phyloP scores from a whole-genome alignment of 2,113 vertebrate species.

The Morone saxatilis region DNA sequence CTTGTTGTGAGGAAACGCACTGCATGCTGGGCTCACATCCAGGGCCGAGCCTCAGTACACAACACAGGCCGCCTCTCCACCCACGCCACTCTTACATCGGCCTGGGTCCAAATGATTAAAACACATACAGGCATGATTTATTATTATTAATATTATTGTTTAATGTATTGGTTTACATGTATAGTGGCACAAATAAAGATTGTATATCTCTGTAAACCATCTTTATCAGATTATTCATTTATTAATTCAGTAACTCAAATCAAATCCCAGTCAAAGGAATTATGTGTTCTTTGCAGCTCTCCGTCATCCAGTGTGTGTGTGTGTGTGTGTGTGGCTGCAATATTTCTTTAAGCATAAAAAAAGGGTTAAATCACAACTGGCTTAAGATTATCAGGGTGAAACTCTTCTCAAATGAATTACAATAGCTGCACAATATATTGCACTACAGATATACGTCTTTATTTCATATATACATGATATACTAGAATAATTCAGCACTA shows the following conservation, averaged over 20 bases:
- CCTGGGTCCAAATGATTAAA: slow-evolving; percentile 14
- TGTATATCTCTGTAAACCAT: background rate
- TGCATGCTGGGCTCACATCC: slow-evolving; percentile 70
- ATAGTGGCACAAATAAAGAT: background rate
- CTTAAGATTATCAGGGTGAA: background rate
- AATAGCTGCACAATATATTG: background rate
- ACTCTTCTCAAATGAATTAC: background rate
- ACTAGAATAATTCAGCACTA: background rate
- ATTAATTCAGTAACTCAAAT: background rate
- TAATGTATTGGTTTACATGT: background rate
- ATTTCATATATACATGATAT: background rate
- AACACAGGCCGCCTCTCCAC: slow-evolving; percentile 20
- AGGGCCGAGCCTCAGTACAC: slow-evolving; percentile 46
- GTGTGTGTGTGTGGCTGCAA: background rate
- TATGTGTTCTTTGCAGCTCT: background rate
- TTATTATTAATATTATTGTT: background rate
- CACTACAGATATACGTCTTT: background rate
- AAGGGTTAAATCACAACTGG: background rate
- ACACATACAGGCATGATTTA: background rate
- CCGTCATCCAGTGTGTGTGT: background rate
- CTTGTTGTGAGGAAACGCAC: slow-evolving; percentile 76
- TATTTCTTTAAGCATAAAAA: slow-evolving; percentile 1
- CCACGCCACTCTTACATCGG: slow-evolving; percentile 36
- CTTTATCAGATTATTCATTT: background rate
- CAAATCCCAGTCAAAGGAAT: background rate